These are phyloP conservation scores for Catocala fraxini DNA, from an alignment of 2,888 invertebrate species.

Conservation along the genomic window DNA sequence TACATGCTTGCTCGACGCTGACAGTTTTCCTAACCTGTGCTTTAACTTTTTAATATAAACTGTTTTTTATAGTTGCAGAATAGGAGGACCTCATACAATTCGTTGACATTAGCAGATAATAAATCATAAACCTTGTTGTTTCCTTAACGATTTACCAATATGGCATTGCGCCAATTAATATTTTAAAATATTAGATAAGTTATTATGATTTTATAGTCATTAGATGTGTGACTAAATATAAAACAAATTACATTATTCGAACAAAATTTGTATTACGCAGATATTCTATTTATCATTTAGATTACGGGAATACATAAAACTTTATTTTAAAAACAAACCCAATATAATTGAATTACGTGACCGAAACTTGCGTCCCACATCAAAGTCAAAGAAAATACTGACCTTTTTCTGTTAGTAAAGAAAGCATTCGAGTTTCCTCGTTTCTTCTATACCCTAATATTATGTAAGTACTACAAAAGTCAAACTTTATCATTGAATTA, in stretches of 20 bases:
- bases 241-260: not conserved
- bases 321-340: constrained; percentile 11
- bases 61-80: too few species aligned
- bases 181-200: too few species aligned
- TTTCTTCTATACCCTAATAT: constrained; percentile 17
- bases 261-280: not conserved
- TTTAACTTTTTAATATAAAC: too few species aligned
- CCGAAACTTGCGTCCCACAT: constrained; percentile 18
- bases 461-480: constrained; percentile 11
- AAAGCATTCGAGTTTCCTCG: constrained; percentile 18
- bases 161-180: too few species aligned
- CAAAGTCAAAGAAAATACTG: constrained; percentile 15
- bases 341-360: constrained; percentile 30
- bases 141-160: too few species aligned
- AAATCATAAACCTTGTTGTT: too few species aligned
- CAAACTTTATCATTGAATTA: constrained; percentile 28
- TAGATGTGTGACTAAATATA: too few species aligned
- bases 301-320: constrained; percentile 20
- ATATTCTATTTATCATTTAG: constrained; percentile 3
- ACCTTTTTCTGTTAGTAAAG: constrained; percentile 18
- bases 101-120: too few species aligned
- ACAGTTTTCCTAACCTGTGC: too few species aligned
- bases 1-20: too few species aligned
- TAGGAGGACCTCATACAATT: too few species aligned
- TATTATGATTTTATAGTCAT: too few species aligned